phyloP scores from a whole-genome alignment of 30 jellyfish, hydroid and myxozoan genomes.

The Chrysaora quinquecirrha region DNA sequence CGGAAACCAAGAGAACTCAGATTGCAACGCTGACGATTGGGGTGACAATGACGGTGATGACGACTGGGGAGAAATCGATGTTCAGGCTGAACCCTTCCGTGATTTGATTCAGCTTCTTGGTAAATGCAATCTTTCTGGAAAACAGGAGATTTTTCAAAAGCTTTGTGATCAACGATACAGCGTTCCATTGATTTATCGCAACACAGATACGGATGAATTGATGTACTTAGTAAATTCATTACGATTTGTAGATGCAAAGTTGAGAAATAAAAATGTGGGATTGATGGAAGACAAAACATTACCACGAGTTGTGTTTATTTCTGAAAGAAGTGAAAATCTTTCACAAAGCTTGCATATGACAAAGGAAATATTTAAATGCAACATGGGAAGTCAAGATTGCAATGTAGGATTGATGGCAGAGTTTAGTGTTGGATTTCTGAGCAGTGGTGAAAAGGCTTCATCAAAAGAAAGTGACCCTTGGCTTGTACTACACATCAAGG shows the following conservation, averaged over 20 bases:
- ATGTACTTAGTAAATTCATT: too few relatives aligned
- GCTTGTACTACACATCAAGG: neutral
- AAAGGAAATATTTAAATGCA: neutral
- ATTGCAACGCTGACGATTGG: neutral
- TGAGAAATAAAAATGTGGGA: too few relatives aligned
- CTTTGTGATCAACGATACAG: too few relatives aligned
- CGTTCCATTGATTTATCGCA: too few relatives aligned
- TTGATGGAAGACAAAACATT: neutral
- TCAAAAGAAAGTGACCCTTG: neutral
- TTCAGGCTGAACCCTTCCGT: neutral
- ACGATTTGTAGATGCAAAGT: too few relatives aligned
- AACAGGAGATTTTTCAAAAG: too few relatives aligned
- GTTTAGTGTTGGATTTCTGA: neutral
- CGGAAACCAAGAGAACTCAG: neutral
- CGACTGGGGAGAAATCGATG: neutral
- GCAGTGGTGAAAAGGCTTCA: too few relatives aligned
- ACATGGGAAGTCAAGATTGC: neutral
- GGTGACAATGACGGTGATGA: constrained; percentile 1
- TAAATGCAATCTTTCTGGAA: too few relatives aligned
- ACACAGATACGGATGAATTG: too few relatives aligned
- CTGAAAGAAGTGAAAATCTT: neutral
- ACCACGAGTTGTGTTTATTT: too few relatives aligned
- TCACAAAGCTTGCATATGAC: neutral
- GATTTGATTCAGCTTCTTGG: neutral
- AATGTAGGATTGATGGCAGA: neutral